These are phyloP conservation scores for Dynastes tityus DNA, from an alignment of 2,888 invertebrate species.

Conservation along the genomic window DNA sequence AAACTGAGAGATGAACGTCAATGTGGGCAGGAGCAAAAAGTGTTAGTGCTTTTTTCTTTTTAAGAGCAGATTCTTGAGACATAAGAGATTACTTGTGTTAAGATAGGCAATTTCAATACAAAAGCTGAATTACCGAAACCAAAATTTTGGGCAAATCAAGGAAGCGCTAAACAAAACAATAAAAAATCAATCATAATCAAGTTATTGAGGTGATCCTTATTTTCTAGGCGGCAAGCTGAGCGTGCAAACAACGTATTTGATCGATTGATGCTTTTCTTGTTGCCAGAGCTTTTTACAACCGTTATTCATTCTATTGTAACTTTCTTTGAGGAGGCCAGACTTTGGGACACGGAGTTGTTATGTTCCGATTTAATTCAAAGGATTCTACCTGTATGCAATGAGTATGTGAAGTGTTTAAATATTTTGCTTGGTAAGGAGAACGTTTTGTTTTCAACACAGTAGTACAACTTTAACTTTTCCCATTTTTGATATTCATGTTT, in stretches of 20 bases:
- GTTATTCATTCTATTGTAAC: slow-evolving; percentile 66
- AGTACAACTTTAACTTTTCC: no score
- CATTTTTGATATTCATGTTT: no score
- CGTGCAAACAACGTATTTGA: slow-evolving; percentile 60
- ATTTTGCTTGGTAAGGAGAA: slow-evolving; percentile 57
- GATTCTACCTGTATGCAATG: slow-evolving; percentile 61
- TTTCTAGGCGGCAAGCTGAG: slow-evolving; percentile 57
- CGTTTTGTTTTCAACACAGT: not conserved
- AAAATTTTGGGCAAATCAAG: no score
- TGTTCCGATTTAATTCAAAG: slow-evolving; percentile 65
- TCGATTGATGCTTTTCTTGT: slow-evolving; percentile 57
- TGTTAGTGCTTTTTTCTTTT: no score
- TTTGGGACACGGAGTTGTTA: slow-evolving; percentile 70
- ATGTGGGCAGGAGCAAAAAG: no score
- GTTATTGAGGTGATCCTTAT: not conserved
- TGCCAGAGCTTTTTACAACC: slow-evolving; percentile 64
- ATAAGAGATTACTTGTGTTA: no score
- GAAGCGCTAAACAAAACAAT: no score
- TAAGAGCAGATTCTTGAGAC: no score
- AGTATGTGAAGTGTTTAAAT: slow-evolving; percentile 58
- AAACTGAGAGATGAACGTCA: no score
- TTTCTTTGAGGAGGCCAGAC: slow-evolving; percentile 66
- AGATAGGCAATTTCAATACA: no score
- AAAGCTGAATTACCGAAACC: no score
- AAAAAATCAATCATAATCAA: not conserved